Evolutionary conservation across 1,140 invertebrate species (phyloP), one percentile per base, ranked within the genome.

Genomic region (Drosophila willistoni): DNA sequence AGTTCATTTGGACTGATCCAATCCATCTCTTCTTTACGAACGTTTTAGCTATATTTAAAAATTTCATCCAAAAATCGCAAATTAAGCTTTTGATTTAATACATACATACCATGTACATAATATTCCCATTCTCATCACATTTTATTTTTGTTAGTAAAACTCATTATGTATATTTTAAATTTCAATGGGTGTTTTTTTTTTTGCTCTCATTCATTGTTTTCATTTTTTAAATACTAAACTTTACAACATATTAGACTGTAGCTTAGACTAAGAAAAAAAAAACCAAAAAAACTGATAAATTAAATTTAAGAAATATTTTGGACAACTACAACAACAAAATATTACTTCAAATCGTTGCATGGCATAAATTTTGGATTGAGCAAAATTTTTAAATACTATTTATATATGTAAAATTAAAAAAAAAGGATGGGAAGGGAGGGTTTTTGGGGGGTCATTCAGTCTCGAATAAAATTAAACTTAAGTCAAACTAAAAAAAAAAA

Each of bases 121-220:
- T 9, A 42, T 7, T 19, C 7, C 12, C 13, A 56, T 34, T 7
- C 22, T 44, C 17, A 60, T 39, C 1, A 19, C 2, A 10, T 12
- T 10, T 4, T 39, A 13, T 14, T 55, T 75, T 47, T 65, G 73
- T 76, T 76, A 76, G 73, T 76, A 68, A 70, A 76, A 76, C 55
- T 64, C 29, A 13, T 33, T 76, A 64, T 76, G 69, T 47, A 47
- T 47, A 17, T 22, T 12, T 47, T 47, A 47, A 17, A 19, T 17
- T 19, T 51, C 17, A 51, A 19, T 9, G 12, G 17, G 22, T 25
- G 22, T 4, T 12, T 22, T 51, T 51, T 51, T 51, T 6, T 51
- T 51, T 29, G 29, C 29, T 29, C 29, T 29, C 29, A 29, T 51
- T 51, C 44, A 9, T 69, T 64, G 29, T 12, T 59, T 44, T 47